These are phyloP conservation scores for Adoxophyes honmai DNA, from an alignment of 1,140 invertebrate genomes.

Conservation along the genomic window DNA sequence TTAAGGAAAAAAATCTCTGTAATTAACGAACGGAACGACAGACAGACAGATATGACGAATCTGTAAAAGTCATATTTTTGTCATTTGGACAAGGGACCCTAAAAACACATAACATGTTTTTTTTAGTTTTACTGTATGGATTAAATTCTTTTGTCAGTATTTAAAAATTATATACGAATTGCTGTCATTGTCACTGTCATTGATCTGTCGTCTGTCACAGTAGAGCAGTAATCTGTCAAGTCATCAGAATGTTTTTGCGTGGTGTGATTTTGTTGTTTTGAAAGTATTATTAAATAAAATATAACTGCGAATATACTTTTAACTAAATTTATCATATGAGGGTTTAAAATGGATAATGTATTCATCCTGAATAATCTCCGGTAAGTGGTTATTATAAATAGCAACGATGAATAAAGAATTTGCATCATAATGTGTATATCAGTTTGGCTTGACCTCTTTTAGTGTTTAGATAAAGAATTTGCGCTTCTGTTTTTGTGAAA, in stretches of 20 bases:
- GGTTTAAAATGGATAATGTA: slow-evolving; percentile 50
- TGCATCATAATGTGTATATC: neutral
- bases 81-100: too few species aligned
- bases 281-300: slow-evolving; percentile 1
- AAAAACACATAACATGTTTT: too few species aligned
- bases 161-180: neutral
- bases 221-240: too few species aligned
- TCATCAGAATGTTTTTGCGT: slow-evolving; percentile 4
- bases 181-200: neutral
- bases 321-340: slow-evolving; percentile 20
- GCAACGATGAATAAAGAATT: neutral
- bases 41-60: too few species aligned
- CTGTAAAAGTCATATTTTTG: too few species aligned
- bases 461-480: slow-evolving; percentile 13
- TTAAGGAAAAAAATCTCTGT: too few species aligned
- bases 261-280: neutral
- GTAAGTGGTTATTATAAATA: slow-evolving; percentile 32
- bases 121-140: too few species aligned
- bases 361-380: slow-evolving; percentile 58
- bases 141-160: too few species aligned
- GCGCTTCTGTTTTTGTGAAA: slow-evolving; percentile 9
- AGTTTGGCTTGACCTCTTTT: slow-evolving; percentile 10
- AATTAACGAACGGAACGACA: too few species aligned
- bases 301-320: neutral
- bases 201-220: neutral